Evolutionary conservation across 2,888 invertebrate genomes (phyloP), one percentile per base, ranked within the genome.

Genomic region (Ischnus inquisitorius): DNA sequence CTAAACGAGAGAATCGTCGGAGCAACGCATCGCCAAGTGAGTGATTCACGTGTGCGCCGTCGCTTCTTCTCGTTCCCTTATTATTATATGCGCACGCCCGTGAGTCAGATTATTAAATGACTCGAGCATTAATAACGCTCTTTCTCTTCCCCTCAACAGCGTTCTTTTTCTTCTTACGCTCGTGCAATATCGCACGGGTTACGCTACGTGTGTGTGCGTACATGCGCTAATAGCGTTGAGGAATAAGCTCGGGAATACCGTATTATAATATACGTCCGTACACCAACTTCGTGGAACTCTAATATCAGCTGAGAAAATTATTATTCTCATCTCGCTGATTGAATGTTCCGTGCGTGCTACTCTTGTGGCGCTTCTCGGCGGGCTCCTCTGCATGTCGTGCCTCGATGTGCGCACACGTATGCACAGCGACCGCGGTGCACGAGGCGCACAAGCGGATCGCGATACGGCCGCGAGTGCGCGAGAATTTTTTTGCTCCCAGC

Each of bases 91-190:
- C 62, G 67, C 71, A 74, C 79, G 54, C 79, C 78, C 78, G 77
- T 86, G 86, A 86, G 82, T 86, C 86, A 86, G 82, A 83, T 84
- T 83, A 83, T 85, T 83, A 83, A 86, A 86, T 83, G 78, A 81
- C 69, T 64, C 72, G 79, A 79, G 62, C 83, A 85, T 83, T 85
- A 86, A 86, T 82, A 78, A 76, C 75, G 67, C 74, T 78, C 64
- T 79, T 74, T 80, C 80, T 80, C 72, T 62, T 28, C 46, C 34
- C 43, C 41, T 28, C 46, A 16, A 4, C 25, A n/a, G 22, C 43
- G 28, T 54, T 34, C 8, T 34, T 60, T 39, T 22, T 22, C 48
- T 60, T 39, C 22, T 22, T 69, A 22, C 14, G 25, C 12, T 6
- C 64, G 64, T 14, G 69, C 60, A 64, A 60, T 54, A 60, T 72